Percentiles rank a stretch among this genome's conserved stretches.
Evolutionary conservation across 2,888 invertebrate species (phyloP).

Genomic region (Sycophila texana): DNA sequence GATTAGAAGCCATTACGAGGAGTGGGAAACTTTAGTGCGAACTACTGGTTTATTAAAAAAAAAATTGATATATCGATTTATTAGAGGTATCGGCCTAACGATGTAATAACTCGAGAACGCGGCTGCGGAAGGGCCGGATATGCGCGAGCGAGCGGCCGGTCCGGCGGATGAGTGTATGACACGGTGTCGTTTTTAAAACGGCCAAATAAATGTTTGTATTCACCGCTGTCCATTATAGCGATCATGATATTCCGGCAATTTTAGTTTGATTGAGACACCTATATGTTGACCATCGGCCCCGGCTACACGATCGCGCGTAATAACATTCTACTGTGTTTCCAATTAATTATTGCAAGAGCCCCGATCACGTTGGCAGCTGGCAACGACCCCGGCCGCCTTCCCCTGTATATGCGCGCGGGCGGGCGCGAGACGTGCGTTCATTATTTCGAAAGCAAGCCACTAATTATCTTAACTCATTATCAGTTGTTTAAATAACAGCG

Average conservation of each 20-base stretch:
- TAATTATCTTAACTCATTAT: slow-evolving; percentile 58
- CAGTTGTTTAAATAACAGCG: slow-evolving; percentile 53
- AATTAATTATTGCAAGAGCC: slow-evolving; percentile 58
- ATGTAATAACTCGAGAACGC: slow-evolving; percentile 17
- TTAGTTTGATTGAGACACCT: slow-evolving; percentile 56
- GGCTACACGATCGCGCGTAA: slow-evolving; percentile 27
- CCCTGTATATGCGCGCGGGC: not conserved
- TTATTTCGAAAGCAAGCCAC: slow-evolving; percentile 55
- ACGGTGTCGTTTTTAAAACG: slow-evolving; percentile 49
- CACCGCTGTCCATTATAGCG: slow-evolving; percentile 50
- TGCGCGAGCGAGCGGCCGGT: not conserved
- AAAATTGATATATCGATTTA: slow-evolving; percentile 6
- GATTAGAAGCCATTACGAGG: too few species aligned
- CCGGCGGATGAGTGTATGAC: slow-evolving; percentile 6
- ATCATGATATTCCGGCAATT: slow-evolving; percentile 56
- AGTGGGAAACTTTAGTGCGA: too few species aligned
- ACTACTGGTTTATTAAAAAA: too few species aligned
- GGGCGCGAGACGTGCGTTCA: slow-evolving; percentile 21
- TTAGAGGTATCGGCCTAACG: slow-evolving; percentile 14
- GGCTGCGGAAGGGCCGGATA: not conserved
- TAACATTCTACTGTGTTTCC: slow-evolving; percentile 56
- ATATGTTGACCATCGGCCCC: slow-evolving; percentile 42
- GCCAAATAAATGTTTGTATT: slow-evolving; percentile 48
- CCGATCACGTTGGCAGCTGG: slow-evolving; percentile 26
- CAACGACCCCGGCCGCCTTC: not conserved